These are phyloP conservation scores for Diarsia dahlii DNA, from an alignment of 2,888 invertebrate species.

Conservation along the genomic window DNA sequence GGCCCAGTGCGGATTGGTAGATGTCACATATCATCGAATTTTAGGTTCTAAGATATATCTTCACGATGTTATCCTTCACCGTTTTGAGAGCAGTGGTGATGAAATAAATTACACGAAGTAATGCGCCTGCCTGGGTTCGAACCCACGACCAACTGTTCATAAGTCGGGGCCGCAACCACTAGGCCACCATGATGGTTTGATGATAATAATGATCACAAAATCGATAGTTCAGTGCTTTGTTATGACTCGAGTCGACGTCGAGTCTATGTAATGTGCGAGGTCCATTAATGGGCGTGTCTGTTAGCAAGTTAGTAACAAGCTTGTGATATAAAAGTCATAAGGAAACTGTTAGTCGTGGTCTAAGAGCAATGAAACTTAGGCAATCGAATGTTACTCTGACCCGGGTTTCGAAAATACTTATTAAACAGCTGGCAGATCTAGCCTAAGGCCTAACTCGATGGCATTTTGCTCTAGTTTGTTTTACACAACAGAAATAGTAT, in stretches of 20 bases:
- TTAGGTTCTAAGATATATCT: too few species aligned
- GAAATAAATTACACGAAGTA: too few species aligned
- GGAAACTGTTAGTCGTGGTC: slow-evolving; percentile 49
- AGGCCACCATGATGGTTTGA: too few species aligned
- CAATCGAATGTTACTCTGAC: slow-evolving; percentile 47
- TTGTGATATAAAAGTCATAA: slow-evolving; percentile 55
- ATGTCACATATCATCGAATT: too few species aligned
- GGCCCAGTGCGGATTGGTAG: too few species aligned
- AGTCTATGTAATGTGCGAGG: not conserved
- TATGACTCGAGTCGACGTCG: not conserved
- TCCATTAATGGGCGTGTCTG: slow-evolving; percentile 41
- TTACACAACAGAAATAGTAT: slow-evolving; percentile 22
- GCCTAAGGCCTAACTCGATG: slow-evolving; percentile 17
- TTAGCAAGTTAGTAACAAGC: slow-evolving; percentile 24
- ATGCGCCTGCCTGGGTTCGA: too few species aligned
- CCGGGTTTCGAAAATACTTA: slow-evolving; percentile 52
- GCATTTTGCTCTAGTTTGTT: slow-evolving; percentile 12
- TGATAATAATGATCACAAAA: not conserved
- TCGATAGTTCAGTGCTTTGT: not conserved
- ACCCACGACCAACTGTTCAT: too few species aligned
- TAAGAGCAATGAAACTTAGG: slow-evolving; percentile 46
- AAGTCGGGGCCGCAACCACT: too few species aligned
- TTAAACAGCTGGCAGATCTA: slow-evolving; percentile 22
- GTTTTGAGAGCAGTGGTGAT: too few species aligned
- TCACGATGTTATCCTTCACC: too few species aligned